A percentile compares a stretch with the other conserved stretches of the same genome.
Evolutionary conservation across 2,888 invertebrate genomes (phyloP).

Genomic region (Xylota sylvarum): DNA sequence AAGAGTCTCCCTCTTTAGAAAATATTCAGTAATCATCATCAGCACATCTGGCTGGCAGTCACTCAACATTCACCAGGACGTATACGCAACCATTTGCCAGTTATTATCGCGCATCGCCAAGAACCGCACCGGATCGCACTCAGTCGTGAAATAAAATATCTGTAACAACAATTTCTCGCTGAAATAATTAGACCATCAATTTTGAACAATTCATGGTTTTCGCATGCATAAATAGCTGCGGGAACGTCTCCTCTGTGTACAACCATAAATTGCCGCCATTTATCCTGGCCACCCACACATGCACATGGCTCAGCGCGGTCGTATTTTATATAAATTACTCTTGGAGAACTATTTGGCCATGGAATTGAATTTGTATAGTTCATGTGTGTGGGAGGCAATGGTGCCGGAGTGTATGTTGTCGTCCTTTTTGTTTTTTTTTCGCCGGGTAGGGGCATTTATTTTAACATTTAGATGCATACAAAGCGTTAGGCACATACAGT

Average conservation of each 20-base stretch:
- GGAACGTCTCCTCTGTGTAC: not conserved
- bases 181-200: slow-evolving; percentile 84
- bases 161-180: slow-evolving; percentile 23
- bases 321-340: slow-evolving; percentile 63
- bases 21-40: slow-evolving; percentile 17
- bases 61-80: not conserved
- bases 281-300: slow-evolving; percentile 13
- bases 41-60: not conserved
- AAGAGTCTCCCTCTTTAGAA: not conserved
- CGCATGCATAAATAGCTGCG: slow-evolving; percentile 57
- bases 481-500: slow-evolving; percentile 24
- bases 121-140: slow-evolving; percentile 8
- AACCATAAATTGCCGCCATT: slow-evolving; percentile 33
- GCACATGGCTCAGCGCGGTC: slow-evolving; percentile 18
- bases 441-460: slow-evolving; percentile 56
- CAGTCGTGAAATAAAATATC: slow-evolving; percentile 41
- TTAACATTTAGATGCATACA: slow-evolving; percentile 53
- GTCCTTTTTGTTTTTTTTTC: no score
- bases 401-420: slow-evolving; percentile 29
- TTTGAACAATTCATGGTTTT: slow-evolving; percentile 82
- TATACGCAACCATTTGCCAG: not conserved
- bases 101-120: slow-evolving; percentile 8
- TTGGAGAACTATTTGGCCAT: slow-evolving; percentile 53
- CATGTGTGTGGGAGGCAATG: slow-evolving; percentile 7
- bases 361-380: slow-evolving; percentile 62